Evolutionary conservation across 2,888 invertebrate genomes (phyloP).

Genomic region (Drosophila ustulata): DNA sequence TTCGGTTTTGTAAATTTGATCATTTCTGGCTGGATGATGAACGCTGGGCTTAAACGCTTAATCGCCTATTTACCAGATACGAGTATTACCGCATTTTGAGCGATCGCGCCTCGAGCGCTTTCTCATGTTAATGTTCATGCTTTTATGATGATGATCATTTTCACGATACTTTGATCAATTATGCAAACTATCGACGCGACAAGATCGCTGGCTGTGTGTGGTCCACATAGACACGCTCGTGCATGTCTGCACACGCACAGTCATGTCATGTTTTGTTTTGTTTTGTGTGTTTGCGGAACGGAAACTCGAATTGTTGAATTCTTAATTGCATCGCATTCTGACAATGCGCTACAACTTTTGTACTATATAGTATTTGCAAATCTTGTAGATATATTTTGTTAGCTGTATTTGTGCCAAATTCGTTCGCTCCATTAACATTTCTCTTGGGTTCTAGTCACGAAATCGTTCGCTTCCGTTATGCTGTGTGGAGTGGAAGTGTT

Average conservation of each 20-base stretch:
- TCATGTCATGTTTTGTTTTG: background rate
- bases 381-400: background rate
- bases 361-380: too few species aligned
- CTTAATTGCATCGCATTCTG: conserved; percentile 11
- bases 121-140: conserved; percentile 50
- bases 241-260: conserved; percentile 8
- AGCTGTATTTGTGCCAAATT: background rate
- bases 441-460: background rate
- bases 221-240: conserved; percentile 11
- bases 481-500: conserved; percentile 28
- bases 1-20: conserved; percentile 46
- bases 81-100: conserved; percentile 50
- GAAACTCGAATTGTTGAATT: conserved; percentile 3
- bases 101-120: conserved; percentile 38
- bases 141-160: conserved; percentile 34
- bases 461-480: background rate
- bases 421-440: background rate
- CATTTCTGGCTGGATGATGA: conserved; percentile 12
- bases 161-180: conserved; percentile 33
- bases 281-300: background rate
- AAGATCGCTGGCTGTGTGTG: conserved; percentile 10
- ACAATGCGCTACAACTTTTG: conserved; percentile 10
- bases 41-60: conserved; percentile 19
- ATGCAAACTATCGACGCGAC: conserved; percentile 48
- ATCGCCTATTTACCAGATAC: conserved; percentile 58